Base-by-base conservation (phyloP, 2,797 vertebrate genomes). In the Alosa sapidissima region DNA sequence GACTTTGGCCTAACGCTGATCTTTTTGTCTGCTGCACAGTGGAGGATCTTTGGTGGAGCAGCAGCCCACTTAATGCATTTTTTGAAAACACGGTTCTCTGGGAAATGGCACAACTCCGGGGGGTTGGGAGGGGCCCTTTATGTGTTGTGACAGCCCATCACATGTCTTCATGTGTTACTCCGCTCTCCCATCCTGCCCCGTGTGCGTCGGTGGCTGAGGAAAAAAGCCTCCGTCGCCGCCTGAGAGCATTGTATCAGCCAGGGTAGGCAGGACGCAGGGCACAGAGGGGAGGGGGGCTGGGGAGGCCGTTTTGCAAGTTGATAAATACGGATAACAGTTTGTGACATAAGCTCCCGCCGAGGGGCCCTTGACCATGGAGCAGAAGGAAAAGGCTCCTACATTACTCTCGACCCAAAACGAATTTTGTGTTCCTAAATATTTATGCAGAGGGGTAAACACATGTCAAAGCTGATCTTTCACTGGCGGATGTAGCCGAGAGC, bases 391-490 rank as follows among this genome's bases (percentile, higher is more conserved):
- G 84, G 83, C 84, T 86, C 72, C 78, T 45, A 62, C 48, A 62
- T 81, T 81, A 83, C 85, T 83, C 82, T 28, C 48, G 58, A 60
- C 84, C 85, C 81, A 84, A 55, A 83, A 85, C 89, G 83, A 88
- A 82, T 82, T 87, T 86, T 60, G 82, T 89, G 85, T 89, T 88
- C 45, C 85, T 87, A 89, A 91, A 91, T 90, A 89, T 91, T 91
- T 90, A 89, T 87, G 86, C 81, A 82, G 84, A 87, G n/a, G 62
- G 83, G 87, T 88, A 88, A 89, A 90, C 85, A 87, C 83, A 84
- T 88, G 90, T 87, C 89, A 89, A 60, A 75, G 85, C 86, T 87
- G 58, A 91, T 91, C 68, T 87, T 83, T 55, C 81, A 81, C 85
- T 84, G 58, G 87, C 81, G 82, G 78, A 84, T 51, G 81, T 72